phyloP scores from a whole-genome alignment of 1,140 invertebrate genomes.

The Dendroctonus valens region DNA sequence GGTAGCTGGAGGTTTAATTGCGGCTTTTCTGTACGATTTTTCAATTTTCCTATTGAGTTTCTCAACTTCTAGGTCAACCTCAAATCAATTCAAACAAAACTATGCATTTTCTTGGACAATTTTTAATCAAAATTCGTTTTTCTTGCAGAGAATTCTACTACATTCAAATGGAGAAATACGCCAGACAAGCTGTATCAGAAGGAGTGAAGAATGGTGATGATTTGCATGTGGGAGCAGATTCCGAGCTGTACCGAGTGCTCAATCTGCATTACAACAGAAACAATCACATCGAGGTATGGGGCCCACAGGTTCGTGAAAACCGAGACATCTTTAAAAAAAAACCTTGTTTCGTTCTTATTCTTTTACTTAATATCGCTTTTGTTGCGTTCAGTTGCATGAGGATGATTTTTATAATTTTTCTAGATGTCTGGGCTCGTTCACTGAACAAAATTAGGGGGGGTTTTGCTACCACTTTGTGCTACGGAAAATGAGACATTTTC shows the following conservation, averaged over 20 bases:
- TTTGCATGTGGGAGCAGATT: conserved; percentile 89
- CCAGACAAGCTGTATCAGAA: conserved; percentile 94
- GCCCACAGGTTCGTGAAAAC: conserved; percentile 59
- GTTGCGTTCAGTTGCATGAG: not conserved
- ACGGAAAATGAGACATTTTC: too few species aligned
- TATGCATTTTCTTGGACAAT: not conserved
- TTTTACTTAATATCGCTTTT: conserved; percentile 9
- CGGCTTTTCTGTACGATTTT: too few species aligned
- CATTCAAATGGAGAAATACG: conserved; percentile 99
- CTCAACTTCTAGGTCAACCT: too few species aligned
- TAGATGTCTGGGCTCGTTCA: conserved; percentile 23
- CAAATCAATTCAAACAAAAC: too few species aligned
- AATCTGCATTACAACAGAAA: conserved; percentile 99
- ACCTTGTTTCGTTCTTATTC: conserved; percentile 18
- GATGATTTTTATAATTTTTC: not conserved
- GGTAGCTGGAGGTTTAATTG: too few species aligned
- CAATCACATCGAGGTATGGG: conserved; percentile 98
- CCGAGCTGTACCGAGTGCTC: conserved; percentile 95
- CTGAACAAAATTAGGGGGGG: not conserved
- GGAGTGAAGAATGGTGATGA: conserved; percentile 92
- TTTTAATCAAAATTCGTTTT: not conserved
- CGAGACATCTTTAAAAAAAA: conserved; percentile 40
- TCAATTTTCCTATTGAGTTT: too few species aligned
- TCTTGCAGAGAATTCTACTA: conserved; percentile 96
- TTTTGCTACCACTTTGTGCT: too few species aligned